These are phyloP conservation scores for Hydraecia micacea DNA, from an alignment of 2,888 invertebrate species.

Conservation along the genomic window DNA sequence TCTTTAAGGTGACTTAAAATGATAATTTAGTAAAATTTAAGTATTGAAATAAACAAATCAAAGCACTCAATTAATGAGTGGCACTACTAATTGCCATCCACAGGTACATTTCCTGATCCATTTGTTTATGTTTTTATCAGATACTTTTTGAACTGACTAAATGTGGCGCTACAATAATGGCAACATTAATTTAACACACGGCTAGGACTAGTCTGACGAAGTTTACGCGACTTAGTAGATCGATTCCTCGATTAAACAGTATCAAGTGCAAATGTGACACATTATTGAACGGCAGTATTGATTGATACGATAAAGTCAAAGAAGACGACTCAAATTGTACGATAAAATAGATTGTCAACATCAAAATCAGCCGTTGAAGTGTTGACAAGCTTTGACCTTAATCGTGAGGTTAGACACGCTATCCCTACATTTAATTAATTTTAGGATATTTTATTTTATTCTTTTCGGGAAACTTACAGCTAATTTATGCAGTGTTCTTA, in stretches of 20 bases:
- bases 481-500: neutral
- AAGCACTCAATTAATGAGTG: neutral
- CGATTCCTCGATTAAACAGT: conserved; percentile 14
- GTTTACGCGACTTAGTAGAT: neutral
- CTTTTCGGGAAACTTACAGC: neutral
- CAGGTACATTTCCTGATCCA: neutral
- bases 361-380: conserved; percentile 19
- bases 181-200: no score
- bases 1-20: neutral
- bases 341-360: conserved; percentile 32
- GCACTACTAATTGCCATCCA: neutral
- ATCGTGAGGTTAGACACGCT: neutral
- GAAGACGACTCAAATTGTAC: neutral
- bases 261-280: conserved; percentile 19
- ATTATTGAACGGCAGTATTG: conserved; percentile 19
- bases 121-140: neutral
- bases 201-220: no score
- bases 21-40: neutral
- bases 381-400: neutral
- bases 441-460: neutral
- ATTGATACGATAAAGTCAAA: conserved; percentile 21
- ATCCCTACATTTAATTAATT: neutral
- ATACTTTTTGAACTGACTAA: neutral
- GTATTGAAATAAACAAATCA: neutral
- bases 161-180: no score